Conservation (phyloP, 2,888 invertebrate genomes). For the Parnassius glacialis region DNA sequence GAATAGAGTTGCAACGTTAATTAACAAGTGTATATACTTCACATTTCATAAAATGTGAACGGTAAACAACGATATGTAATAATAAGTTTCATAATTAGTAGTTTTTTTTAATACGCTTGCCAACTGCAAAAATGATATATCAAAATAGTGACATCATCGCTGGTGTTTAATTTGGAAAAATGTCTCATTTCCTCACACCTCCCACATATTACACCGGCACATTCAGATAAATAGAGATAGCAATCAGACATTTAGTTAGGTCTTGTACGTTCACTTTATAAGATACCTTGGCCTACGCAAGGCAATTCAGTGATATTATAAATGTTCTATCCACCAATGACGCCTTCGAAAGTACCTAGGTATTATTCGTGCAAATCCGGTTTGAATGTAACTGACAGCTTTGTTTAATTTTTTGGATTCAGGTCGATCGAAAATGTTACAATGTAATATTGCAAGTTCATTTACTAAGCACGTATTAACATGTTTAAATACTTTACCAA, state of each 20-base stretch:
- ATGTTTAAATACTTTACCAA: too few species aligned
- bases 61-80: too few species aligned
- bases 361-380: constrained; percentile 53
- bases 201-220: constrained; percentile 31
- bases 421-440: constrained; percentile 20
- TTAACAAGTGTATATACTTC: too few species aligned
- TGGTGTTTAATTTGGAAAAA: neutral
- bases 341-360: constrained; percentile 68
- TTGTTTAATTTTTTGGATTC: constrained; percentile 29
- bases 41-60: too few species aligned
- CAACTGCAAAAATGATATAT: too few species aligned
- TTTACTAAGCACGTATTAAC: too few species aligned
- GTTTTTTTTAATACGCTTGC: too few species aligned
- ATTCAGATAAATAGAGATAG: constrained; percentile 51
- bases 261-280: constrained; percentile 64
- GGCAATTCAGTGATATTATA: constrained; percentile 75
- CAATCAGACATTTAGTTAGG: constrained; percentile 51
- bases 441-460: constrained; percentile 7
- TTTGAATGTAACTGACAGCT: constrained; percentile 38
- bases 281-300: constrained; percentile 75
- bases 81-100: too few species aligned
- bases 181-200: constrained; percentile 26
- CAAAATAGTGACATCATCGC: too few species aligned
- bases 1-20: too few species aligned
- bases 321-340: constrained; percentile 65